phyloP scores from a whole-genome alignment of 2,888 invertebrate species.

The Marasmarcha lunaedactyla region DNA sequence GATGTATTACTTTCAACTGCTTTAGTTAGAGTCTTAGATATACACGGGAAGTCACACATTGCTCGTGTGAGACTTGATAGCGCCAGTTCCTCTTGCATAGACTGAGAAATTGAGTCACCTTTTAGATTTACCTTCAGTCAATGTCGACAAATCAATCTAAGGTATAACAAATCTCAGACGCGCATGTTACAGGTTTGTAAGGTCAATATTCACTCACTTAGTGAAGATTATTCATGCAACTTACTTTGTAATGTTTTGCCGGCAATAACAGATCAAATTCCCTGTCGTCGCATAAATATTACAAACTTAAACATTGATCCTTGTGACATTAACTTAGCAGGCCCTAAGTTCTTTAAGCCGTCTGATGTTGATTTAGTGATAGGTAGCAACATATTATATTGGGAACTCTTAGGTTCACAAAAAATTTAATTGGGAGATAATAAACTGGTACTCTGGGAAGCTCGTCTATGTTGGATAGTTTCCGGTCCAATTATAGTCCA shows the following conservation, averaged over 20 bases:
- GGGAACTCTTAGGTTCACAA: slow-evolving; percentile 15
- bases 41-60: neutral
- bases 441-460: slow-evolving; percentile 12
- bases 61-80: too few species aligned
- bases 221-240: neutral
- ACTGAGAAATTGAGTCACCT: neutral
- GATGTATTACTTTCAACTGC: neutral
- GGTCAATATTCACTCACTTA: neutral
- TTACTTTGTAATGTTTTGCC: neutral
- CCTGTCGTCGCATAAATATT: too few species aligned
- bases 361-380: too few species aligned
- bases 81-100: neutral
- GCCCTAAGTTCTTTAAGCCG: too few species aligned
- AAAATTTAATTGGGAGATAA: slow-evolving; percentile 11
- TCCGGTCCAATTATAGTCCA: too few species aligned
- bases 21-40: neutral
- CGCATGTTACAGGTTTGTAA: neutral
- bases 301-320: slow-evolving; percentile 5
- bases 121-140: neutral
- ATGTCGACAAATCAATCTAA: neutral
- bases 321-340: slow-evolving; percentile 10
- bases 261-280: neutral
- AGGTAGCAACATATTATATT: slow-evolving; percentile 16
- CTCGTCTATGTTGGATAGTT: slow-evolving; percentile 15
- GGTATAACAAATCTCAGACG: neutral